These are phyloP conservation scores for Recurvirostra avosetta DNA, from an alignment of 2,113 vertebrate species.

Conservation along the genomic window DNA sequence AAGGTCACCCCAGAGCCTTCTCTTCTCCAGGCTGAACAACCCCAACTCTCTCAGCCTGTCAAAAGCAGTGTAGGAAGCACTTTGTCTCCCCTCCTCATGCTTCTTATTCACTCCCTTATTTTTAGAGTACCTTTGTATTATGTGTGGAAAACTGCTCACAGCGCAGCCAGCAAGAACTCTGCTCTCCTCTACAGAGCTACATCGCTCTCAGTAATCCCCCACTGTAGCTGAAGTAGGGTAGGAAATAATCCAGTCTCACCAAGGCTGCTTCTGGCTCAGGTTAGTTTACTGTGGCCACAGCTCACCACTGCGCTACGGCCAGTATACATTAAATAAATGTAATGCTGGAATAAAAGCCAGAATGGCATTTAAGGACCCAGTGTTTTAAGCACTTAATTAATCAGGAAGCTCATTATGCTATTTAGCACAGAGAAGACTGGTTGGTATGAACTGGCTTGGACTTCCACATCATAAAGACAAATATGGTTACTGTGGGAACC, in stretches of 20 bases:
- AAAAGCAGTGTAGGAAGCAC: background rate
- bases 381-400: background rate
- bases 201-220: background rate
- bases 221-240: background rate
- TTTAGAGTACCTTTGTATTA: background rate
- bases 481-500: conserved; percentile 40
- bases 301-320: background rate
- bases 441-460: background rate
- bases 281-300: background rate
- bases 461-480: background rate
- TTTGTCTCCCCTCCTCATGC: background rate
- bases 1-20: too few relatives aligned
- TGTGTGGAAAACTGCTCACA: background rate
- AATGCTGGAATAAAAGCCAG: background rate
- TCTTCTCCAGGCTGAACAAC: too few relatives aligned
- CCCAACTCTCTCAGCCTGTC: too few relatives aligned
- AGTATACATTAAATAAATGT: background rate
- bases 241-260: background rate
- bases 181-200: background rate
- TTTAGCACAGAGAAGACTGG: background rate
- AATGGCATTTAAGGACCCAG: background rate
- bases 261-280: background rate
- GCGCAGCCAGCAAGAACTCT: background rate
- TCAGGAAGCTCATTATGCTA: background rate
- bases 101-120: background rate